A percentile compares a stretch with the other conserved stretches of the same genome.
Evolutionary conservation across 2,113 vertebrate genomes (phyloP).

Genomic region (Muntiacus muntjak): DNA sequence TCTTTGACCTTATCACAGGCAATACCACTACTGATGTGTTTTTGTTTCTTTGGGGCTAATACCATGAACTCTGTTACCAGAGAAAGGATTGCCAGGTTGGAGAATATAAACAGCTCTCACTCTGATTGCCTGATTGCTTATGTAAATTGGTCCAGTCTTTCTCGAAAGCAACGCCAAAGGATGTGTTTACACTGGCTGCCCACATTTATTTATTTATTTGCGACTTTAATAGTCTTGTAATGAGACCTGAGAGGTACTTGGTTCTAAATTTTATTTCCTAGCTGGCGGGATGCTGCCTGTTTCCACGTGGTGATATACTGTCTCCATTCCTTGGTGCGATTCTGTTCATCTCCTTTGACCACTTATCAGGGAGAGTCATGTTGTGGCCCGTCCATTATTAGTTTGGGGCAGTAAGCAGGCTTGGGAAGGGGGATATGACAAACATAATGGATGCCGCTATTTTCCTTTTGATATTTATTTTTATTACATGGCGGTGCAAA

Average conservation of each 20-base stretch:
- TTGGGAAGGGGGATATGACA: neutral
- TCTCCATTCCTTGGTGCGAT: constrained; percentile 17
- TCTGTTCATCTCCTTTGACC: constrained; percentile 47
- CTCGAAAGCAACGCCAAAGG: neutral
- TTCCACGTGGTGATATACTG: constrained; percentile 19
- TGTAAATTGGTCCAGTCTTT: neutral
- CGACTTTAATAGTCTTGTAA: neutral
- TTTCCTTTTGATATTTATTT: constrained; percentile 59
- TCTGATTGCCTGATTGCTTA: neutral
- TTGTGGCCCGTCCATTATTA: neutral
- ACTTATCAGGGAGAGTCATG: neutral
- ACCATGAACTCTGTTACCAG: neutral
- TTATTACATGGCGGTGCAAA: constrained; percentile 41
- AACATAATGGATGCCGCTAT: neutral
- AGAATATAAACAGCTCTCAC: neutral
- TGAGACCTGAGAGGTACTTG: neutral
- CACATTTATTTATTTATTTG: neutral
- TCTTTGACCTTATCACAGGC: neutral
- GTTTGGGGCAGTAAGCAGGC: neutral
- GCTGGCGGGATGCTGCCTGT: neutral
- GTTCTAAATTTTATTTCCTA: constrained; percentile 36
- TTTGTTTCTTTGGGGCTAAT: constrained; percentile 24
- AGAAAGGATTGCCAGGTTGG: neutral
- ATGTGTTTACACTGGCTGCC: neutral
- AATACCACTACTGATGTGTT: neutral